These are phyloP conservation scores for Saguinus midas DNA, from an alignment of 2,113 vertebrate genomes.

Conservation along the genomic window DNA sequence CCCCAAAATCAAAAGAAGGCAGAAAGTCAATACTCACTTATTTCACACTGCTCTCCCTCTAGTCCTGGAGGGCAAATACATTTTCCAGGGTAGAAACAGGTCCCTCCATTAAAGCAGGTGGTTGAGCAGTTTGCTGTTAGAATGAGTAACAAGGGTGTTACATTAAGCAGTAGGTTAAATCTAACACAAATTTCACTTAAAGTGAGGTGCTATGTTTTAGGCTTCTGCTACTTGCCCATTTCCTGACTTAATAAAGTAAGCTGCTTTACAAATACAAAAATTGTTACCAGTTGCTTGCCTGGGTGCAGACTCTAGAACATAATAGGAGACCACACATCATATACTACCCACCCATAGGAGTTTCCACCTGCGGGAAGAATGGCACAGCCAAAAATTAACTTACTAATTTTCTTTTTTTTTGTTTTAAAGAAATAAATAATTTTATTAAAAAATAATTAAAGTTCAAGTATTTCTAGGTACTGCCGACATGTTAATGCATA, in stretches of 20 bases:
- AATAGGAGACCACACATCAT: background rate
- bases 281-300: background rate
- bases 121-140: slow-evolving; percentile 90
- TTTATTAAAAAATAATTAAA: background rate
- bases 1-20: background rate
- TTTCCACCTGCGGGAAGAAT: slow-evolving; percentile 14
- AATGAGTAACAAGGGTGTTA: slow-evolving; percentile 26
- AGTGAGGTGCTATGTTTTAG: background rate
- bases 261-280: background rate
- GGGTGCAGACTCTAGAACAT: background rate
- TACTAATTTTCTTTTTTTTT: background rate
- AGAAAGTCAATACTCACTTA: slow-evolving; percentile 85
- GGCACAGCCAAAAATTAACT: background rate
- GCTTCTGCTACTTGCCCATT: background rate
- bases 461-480: slow-evolving; percentile 34
- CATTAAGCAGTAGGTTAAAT: background rate
- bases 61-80: slow-evolving; percentile 91
- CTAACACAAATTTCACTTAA: background rate
- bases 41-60: slow-evolving; percentile 90
- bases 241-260: slow-evolving; percentile 6
- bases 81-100: slow-evolving; percentile 92
- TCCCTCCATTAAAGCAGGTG: slow-evolving; percentile 91
- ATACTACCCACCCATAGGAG: background rate
- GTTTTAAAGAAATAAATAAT: slow-evolving; percentile 14
- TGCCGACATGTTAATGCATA: background rate